Conservation (phyloP, 2,888 invertebrate species). For the Polymixis lichenea region DNA sequence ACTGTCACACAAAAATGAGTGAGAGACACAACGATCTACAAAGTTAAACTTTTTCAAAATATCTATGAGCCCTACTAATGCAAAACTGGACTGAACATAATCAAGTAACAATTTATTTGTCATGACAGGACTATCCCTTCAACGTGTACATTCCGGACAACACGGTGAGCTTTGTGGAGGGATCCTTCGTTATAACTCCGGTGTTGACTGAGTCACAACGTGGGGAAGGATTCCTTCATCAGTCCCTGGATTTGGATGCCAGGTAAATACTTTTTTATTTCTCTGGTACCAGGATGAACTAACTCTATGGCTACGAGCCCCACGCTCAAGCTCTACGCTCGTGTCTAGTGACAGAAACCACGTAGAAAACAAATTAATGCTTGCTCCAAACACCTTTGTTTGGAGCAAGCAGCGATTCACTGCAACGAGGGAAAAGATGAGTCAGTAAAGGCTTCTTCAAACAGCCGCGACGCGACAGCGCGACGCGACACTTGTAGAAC, state of each 20-base stretch:
- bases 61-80: no score
- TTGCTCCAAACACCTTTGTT: no score
- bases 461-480: no score
- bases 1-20: no score
- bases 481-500: no score
- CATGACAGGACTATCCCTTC: constrained; percentile 88
- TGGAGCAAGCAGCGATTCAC: neutral
- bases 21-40: no score
- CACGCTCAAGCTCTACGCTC: neutral
- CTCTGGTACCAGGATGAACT: no score
- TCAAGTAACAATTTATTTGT: no score
- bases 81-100: no score
- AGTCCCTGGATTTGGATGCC: constrained; percentile 77
- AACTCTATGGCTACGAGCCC: neutral
- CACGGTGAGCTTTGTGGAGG: constrained; percentile 89
- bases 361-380: no score
- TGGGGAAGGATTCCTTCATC: constrained; percentile 85
- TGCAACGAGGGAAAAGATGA: neutral
- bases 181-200: constrained; percentile 91
- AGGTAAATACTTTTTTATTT: constrained; percentile 66
- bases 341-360: neutral
- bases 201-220: constrained; percentile 85
- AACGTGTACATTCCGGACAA: constrained; percentile 91
- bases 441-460: no score
- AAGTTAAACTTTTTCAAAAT: no score